Conservation (phyloP, 2,888 invertebrate species). For the Apamea anceps region DNA sequence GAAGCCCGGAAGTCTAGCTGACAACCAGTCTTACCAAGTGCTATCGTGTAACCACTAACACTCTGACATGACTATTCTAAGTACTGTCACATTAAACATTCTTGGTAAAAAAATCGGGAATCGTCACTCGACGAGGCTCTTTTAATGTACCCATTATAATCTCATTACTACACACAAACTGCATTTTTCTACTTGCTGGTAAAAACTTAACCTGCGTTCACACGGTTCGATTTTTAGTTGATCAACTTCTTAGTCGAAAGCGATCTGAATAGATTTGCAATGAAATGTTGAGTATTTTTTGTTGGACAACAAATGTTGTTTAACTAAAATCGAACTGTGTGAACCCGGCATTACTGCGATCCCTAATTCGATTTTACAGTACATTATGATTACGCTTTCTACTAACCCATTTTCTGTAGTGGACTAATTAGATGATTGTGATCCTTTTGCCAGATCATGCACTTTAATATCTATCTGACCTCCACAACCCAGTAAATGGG, state of each 20-base stretch:
- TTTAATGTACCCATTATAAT: neutral
- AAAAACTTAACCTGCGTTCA: too few species aligned
- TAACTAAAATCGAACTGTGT: neutral
- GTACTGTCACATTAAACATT: neutral
- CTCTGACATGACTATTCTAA: neutral
- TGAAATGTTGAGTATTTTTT: neutral
- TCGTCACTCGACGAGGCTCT: too few species aligned
- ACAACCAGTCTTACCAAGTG: neutral
- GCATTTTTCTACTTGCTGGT: neutral
- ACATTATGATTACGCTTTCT: neutral
- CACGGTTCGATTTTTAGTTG: neutral
- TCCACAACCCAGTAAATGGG: neutral
- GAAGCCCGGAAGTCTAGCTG: neutral
- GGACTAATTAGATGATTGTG: neutral
- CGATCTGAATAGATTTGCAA: neutral
- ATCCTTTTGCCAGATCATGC: too few species aligned
- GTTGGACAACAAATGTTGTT: neutral
- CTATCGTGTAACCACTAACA: neutral
- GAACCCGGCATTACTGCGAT: neutral
- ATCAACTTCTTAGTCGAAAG: neutral
- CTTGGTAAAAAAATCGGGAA: neutral
- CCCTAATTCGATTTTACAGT: neutral
- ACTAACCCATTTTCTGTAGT: neutral
- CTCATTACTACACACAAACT: neutral
- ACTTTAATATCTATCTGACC: too few species aligned